A percentile compares a stretch with the other conserved stretches of the same genome.
Conservation (phyloP, 2,113 vertebrate species). For the Pandion haliaetus region DNA sequence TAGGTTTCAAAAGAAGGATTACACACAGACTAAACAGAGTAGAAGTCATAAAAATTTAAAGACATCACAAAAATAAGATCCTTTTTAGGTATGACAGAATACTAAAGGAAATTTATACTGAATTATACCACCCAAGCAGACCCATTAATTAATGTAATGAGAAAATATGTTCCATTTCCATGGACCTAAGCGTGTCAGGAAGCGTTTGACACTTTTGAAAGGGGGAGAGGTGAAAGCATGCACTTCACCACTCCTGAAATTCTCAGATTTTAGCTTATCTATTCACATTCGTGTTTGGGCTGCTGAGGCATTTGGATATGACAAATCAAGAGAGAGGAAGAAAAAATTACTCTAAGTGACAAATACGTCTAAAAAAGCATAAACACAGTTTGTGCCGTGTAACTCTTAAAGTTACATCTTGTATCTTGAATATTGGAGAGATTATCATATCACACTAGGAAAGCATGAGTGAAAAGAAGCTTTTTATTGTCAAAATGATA, state of each 20-base stretch:
- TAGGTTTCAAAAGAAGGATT: constrained; percentile 81
- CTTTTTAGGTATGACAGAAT: constrained; percentile 81
- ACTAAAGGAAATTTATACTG: constrained; percentile 77
- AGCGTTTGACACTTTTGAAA: constrained; percentile 73
- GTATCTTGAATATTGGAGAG: not conserved
- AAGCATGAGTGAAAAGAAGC: not conserved
- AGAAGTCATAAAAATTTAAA: constrained; percentile 83
- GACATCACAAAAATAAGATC: constrained; percentile 81
- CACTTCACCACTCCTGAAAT: constrained; percentile 26
- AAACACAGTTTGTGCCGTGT: not conserved
- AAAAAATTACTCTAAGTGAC: not conserved
- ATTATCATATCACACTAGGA: not conserved
- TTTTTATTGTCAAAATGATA: not conserved
- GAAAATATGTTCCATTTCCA: constrained; percentile 80
- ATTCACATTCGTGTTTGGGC: not conserved
- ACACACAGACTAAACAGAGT: constrained; percentile 82
- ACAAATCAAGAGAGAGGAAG: not conserved
- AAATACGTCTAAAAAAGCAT: not conserved
- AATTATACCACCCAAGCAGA: constrained; percentile 81
- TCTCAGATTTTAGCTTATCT: constrained; percentile 57
- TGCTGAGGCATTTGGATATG: not conserved
- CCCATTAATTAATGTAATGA: constrained; percentile 81
- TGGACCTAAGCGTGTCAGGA: constrained; percentile 67
- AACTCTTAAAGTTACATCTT: not conserved
- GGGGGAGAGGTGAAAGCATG: constrained; percentile 4